phyloP scores from a whole-genome alignment of 2,797 vertebrate genomes.

The Xenops minutus region DNA sequence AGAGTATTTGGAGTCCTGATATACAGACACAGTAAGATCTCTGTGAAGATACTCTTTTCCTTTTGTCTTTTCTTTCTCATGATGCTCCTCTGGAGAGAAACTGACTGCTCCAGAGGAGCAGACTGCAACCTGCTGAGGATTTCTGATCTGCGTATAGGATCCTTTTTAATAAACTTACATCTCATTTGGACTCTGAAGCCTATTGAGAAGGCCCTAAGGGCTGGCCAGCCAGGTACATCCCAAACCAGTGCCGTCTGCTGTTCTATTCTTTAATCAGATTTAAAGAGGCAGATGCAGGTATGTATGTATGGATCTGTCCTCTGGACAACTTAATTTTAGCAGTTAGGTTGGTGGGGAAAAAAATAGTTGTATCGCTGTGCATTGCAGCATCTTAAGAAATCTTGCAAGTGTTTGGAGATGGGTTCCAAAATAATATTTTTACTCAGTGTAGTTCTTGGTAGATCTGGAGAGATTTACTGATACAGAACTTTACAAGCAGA shows the following conservation, averaged over 20 bases:
- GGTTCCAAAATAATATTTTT: not conserved
- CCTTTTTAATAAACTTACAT: conserved; percentile 91
- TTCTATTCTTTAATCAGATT: conserved; percentile 73
- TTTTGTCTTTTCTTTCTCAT: not conserved
- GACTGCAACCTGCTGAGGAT: conserved; percentile 81
- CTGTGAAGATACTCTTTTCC: not conserved
- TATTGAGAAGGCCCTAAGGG: conserved; percentile 85
- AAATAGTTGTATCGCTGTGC: not conserved
- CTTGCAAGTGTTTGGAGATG: not conserved
- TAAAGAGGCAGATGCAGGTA: conserved; percentile 69
- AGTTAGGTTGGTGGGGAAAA: not conserved
- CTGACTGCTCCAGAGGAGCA: conserved; percentile 83
- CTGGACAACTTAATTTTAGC: not conserved
- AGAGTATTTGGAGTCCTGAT: not conserved
- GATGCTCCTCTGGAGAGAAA: conserved; percentile 75
- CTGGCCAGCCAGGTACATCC: conserved; percentile 68
- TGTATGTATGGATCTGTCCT: not conserved
- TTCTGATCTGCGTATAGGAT: conserved; percentile 84
- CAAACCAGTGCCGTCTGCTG: conserved; percentile 73
- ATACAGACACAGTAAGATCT: not conserved
- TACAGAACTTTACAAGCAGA: not conserved
- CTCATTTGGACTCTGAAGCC: conserved; percentile 89
- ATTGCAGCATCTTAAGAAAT: not conserved
- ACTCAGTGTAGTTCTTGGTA: not conserved
- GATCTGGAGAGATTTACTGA: not conserved